Evolutionary conservation across 2,113 vertebrate species (phyloP), one percentile per base, ranked within the genome.

Genomic region (Chamaetylas fuelleborni): DNA sequence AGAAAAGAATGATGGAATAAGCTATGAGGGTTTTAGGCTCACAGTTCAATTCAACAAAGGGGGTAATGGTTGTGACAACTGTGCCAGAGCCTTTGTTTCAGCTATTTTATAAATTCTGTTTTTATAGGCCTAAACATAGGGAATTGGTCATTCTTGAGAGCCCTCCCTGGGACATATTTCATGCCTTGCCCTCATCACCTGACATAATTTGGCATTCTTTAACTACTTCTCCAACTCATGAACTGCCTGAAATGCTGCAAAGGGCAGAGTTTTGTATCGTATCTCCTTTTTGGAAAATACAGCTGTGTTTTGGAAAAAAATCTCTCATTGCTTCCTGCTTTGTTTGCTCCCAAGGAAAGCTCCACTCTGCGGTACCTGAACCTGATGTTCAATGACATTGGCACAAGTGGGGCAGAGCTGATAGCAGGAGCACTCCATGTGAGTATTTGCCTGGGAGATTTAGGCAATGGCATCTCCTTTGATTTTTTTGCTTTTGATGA

Each of bases 361-460:
- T 93, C 48, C 22, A 58, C 78, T 48, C 95, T 99, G 80, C 36
- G 3, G n/a, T 98, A 97, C 91, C 97, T 99, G 93, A 98, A 99
- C 93, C 97, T 99, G 58, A 99, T 97, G 98, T 98, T 98, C 91
- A 99, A 99, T 60, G 88, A 99, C 78, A 98, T 99, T 84, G 97
- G 97, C 81, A 81, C 95, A 8, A 91, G 94, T 2, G 99, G 99
- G 88, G 99, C 98, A 81, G 97, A 98, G 93, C 8, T 96, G 79
- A 98, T 99, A 71, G 98, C 98, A 4, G 97, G 94, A 93, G 98
- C 98, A 31, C 97, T 99, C n/a, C 96, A 98, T 51, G 99, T 99
- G 97, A 97, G 98, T 97, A 81, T 92, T 80, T 70, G 57, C 76
- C 66, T 66, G 72, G 87, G 71, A 85, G 67, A 43, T 86, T 17